Evolutionary conservation across 2,113 vertebrate genomes (phyloP), one percentile per base, ranked within the genome.

Genomic region (Sterrhoptilus dennistouni): DNA sequence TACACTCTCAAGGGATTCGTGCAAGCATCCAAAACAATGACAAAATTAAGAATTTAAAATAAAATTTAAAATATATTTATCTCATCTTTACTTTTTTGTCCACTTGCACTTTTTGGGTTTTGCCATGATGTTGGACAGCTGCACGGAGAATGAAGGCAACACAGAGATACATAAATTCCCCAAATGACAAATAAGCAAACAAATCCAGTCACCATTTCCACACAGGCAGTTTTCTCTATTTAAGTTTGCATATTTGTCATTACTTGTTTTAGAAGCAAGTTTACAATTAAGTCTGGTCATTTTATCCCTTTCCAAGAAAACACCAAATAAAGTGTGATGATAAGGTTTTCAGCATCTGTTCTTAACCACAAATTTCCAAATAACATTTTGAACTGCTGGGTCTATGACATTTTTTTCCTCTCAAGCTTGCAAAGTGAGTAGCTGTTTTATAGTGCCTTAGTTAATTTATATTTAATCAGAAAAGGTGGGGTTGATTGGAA

Each of bases 121-220:
- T 88, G 61, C 74, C 76, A 78, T 59, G 14, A 92, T n/a, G 79
- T 54, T 21, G 59, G 77, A 86, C 75, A 92, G 75, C 56, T 80
- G 90, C 92, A 53, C 31, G 60, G 38, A 93, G 83, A 92, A 96
- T 84, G 35, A 93, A 95, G 86, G 78, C 40, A 4, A 4, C 47
- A 80, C 33, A 27, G 10, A 63, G 49, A 40, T 53, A 69, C 2
- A 81, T 11, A 79, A 80, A 91, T 83, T 96, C 35, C 33, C 45
- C 53, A 83, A 87, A 76, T 47, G 57, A 78, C 5, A 90, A 92
- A 90, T 11, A 76, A 47, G n/a, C 28, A 65, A 80, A 89, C 6
- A 79, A 86, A 91, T 66, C 13, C 71, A 42, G 74, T 72, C n/a
- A 66, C 35, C 54, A 33, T 38, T 52, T 87, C 87, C 66, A 85